Evolutionary conservation across 2,888 invertebrate species (phyloP).

Genomic region (Sarcophaga subvicina): DNA sequence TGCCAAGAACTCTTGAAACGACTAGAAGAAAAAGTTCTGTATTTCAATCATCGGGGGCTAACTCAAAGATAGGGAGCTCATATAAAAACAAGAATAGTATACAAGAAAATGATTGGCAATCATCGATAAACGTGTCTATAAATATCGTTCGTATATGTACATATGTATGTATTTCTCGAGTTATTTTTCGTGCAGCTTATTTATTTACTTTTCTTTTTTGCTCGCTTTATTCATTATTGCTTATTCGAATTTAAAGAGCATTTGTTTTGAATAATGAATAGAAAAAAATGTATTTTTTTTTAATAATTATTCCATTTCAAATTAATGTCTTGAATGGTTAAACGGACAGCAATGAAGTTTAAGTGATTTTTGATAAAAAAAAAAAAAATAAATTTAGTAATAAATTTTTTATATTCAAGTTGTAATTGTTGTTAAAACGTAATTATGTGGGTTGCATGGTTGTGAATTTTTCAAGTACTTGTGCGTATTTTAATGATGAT

Average conservation of each 20-base stretch:
- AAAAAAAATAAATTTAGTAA: neutral
- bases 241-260: neutral
- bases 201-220: neutral
- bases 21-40: too few species aligned
- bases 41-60: too few species aligned
- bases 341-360: neutral
- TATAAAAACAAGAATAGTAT: too few species aligned
- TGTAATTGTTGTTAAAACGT: neutral
- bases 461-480: too few species aligned
- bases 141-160: too few species aligned
- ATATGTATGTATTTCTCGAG: neutral
- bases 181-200: neutral
- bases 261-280: neutral
- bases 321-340: neutral
- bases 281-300: neutral
- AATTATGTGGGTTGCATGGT: neutral
- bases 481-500: too few species aligned
- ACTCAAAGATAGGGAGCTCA: too few species aligned
- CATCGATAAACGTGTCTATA: too few species aligned
- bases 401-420: neutral
- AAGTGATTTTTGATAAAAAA: neutral
- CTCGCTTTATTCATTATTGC: neutral
- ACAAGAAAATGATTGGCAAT: too few species aligned
- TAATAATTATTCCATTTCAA: neutral
- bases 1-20: too few species aligned